Evolutionary conservation across 1,140 invertebrate species (phyloP).

Genomic region (Lordiphosa mommai): DNA sequence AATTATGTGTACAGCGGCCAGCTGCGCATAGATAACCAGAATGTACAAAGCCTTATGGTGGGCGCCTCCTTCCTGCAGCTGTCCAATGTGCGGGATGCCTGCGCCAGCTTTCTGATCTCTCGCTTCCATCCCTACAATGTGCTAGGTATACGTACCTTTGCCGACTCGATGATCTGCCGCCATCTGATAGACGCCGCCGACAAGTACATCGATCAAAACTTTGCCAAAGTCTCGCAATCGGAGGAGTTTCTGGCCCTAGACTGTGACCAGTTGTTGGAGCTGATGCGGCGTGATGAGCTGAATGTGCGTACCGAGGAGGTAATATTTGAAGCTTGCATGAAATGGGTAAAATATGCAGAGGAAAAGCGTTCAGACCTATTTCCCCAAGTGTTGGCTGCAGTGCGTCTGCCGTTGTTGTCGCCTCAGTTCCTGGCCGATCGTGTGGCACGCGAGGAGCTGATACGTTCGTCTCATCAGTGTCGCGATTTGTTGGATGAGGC

Average conservation of each 20-base stretch:
- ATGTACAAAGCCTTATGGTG: slow-evolving; percentile 92
- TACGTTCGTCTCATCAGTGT: slow-evolving; percentile 88
- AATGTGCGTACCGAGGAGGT: slow-evolving; percentile 86
- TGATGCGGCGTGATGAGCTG: slow-evolving; percentile 90
- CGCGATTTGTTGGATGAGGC: slow-evolving; percentile 92
- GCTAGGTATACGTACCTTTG: slow-evolving; percentile 90
- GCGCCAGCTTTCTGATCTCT: slow-evolving; percentile 89
- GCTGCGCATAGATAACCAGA: slow-evolving; percentile 88
- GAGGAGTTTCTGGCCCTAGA: slow-evolving; percentile 86
- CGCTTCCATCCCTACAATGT: slow-evolving; percentile 91
- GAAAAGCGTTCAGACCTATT: slow-evolving; percentile 82
- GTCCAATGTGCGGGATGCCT: slow-evolving; percentile 89
- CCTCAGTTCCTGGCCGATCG: slow-evolving; percentile 91
- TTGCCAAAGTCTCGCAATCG: slow-evolving; percentile 87
- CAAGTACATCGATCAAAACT: slow-evolving; percentile 91
- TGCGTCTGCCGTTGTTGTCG: slow-evolving; percentile 89
- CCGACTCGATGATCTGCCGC: slow-evolving; percentile 89
- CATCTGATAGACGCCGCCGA: slow-evolving; percentile 88
- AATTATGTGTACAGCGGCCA: slow-evolving; percentile 94
- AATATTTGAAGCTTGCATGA: slow-evolving; percentile 92
- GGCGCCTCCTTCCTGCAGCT: slow-evolving; percentile 94
- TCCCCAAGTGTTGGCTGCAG: slow-evolving; percentile 87
- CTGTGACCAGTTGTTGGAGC: slow-evolving; percentile 85
- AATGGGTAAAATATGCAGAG: slow-evolving; percentile 89
- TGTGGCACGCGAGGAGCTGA: slow-evolving; percentile 90